Evolutionary conservation across 2,113 vertebrate genomes (phyloP).

Genomic region (Eurypyga helias): DNA sequence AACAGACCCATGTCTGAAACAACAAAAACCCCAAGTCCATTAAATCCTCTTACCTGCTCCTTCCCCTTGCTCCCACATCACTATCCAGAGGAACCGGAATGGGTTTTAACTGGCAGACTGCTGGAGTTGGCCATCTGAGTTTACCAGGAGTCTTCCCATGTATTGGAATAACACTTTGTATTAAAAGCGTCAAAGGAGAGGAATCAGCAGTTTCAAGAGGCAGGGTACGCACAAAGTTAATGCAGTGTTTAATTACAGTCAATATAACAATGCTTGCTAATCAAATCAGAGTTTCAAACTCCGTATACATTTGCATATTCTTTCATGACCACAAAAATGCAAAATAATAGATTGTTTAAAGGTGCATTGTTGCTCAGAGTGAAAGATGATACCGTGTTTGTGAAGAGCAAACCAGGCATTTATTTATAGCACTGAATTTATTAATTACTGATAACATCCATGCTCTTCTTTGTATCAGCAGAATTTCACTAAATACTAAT

Average conservation of each 20-base stretch:
- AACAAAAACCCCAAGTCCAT: no score
- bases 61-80: neutral
- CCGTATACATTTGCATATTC: neutral
- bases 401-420: neutral
- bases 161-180: neutral
- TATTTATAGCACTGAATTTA: neutral
- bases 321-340: neutral
- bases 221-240: neutral
- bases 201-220: neutral
- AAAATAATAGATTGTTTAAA: neutral
- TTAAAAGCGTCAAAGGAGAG: neutral
- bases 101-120: neutral
- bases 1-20: neutral
- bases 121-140: neutral
- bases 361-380: neutral
- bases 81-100: neutral
- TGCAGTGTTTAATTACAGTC: neutral
- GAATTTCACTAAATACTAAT: neutral
- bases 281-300: conserved; percentile 16
- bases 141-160: neutral
- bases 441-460: neutral
- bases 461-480: neutral
- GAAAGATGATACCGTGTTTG: neutral
- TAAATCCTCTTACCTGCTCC: neutral
- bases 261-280: neutral